These are phyloP conservation scores for Drosophila colorata DNA, from an alignment of 2,888 invertebrate species.

Conservation along the genomic window DNA sequence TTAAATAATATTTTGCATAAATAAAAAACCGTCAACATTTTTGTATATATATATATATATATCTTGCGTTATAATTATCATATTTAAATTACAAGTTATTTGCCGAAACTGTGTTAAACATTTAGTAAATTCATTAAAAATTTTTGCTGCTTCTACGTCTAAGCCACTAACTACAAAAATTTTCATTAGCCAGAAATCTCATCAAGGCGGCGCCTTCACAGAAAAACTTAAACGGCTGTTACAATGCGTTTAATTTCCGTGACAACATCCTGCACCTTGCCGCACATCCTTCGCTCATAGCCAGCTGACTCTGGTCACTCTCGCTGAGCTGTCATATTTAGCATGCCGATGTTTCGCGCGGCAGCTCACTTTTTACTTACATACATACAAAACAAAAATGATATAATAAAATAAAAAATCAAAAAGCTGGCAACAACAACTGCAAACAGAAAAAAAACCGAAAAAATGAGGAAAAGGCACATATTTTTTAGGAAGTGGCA, in stretches of 20 bases:
- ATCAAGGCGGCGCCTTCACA: constrained; percentile 2
- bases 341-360: constrained; percentile 33
- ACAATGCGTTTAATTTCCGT: constrained; percentile 73
- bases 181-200: constrained; percentile 11
- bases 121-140: constrained; percentile 15
- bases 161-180: constrained; percentile 19
- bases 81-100: neutral
- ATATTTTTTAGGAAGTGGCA: constrained; percentile 49
- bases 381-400: constrained; percentile 4
- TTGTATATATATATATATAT: too few species aligned
- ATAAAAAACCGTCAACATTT: too few species aligned
- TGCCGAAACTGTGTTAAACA: neutral
- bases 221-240: constrained; percentile 43
- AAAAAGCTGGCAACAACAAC: constrained; percentile 11
- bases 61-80: too few species aligned
- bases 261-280: constrained; percentile 60
- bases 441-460: constrained; percentile 25
- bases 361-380: constrained; percentile 16
- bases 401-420: constrained; percentile 23
- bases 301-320: constrained; percentile 38
- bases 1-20: too few species aligned
- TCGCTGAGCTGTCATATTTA: constrained; percentile 48
- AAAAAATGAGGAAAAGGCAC: constrained; percentile 22
- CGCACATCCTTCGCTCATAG: constrained; percentile 42
- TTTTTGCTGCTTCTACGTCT: neutral